These are phyloP conservation scores for Pholis gunnellus DNA, from an alignment of 2,113 vertebrate species.

Conservation along the genomic window DNA sequence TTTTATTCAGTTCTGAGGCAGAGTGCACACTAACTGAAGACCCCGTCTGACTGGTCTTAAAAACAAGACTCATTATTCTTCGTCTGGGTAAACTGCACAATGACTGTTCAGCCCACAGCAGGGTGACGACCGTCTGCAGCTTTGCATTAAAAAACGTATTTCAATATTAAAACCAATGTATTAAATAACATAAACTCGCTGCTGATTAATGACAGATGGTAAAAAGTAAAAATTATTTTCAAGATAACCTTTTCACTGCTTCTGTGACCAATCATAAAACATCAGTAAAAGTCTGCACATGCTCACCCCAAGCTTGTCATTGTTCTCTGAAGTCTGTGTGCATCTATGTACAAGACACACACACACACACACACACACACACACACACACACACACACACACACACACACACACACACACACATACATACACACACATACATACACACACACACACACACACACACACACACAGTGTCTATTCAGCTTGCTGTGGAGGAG, in stretches of 20 bases:
- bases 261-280: conserved; percentile 15
- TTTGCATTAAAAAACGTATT: conserved; percentile 15
- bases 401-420: conserved; percentile 9
- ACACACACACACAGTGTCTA: conserved; percentile 53
- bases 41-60: background rate
- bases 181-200: conserved; percentile 21
- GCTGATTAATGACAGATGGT: background rate
- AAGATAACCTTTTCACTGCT: background rate
- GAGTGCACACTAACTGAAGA: background rate
- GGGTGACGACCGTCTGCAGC: background rate
- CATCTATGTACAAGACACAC: background rate
- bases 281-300: conserved; percentile 32
- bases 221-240: background rate
- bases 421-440: conserved; percentile 28
- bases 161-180: conserved; percentile 2
- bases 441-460: conserved; percentile 34
- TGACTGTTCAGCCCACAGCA: background rate
- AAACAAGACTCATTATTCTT: background rate
- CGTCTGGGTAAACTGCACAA: background rate
- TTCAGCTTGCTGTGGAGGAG: conserved; percentile 49
- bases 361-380: conserved; percentile 1
- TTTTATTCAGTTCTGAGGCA: conserved; percentile 14
- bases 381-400: background rate
- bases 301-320: conserved; percentile 8
- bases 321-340: conserved; percentile 14